Evolutionary conservation across 2,113 vertebrate genomes (phyloP).

Genomic region (Sterna hirundo): DNA sequence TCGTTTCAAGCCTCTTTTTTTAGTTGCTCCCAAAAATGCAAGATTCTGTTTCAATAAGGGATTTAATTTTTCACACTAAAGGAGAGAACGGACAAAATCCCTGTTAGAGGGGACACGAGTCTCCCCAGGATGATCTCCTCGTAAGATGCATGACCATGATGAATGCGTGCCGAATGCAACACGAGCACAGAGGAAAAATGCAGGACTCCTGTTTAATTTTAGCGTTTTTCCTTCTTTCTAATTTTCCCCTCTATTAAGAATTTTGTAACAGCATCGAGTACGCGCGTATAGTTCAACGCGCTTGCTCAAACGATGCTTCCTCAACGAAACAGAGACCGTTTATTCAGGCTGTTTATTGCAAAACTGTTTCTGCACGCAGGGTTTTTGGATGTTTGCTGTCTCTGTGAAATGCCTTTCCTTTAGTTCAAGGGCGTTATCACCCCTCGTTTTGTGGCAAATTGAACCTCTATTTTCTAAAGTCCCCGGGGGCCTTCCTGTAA

Average conservation of each 20-base stretch:
- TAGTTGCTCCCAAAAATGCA: not conserved
- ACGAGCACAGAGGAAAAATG: not conserved
- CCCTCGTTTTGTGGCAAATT: not conserved
- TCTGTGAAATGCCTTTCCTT: not conserved
- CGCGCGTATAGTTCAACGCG: not conserved
- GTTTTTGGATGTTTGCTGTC: not conserved
- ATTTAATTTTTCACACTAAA: not conserved
- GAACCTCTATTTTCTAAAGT: not conserved
- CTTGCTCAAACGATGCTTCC: not conserved
- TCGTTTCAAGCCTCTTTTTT: not conserved
- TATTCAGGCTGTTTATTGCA: not conserved
- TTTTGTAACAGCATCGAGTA: not conserved
- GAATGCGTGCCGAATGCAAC: not conserved
- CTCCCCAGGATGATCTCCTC: not conserved
- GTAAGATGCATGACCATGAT: not conserved
- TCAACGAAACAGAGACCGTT: not conserved
- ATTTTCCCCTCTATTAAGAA: not conserved
- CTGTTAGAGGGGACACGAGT: not conserved
- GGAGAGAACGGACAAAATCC: not conserved
- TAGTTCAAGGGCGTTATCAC: not conserved
- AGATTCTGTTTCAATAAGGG: not conserved
- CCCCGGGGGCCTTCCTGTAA: not conserved
- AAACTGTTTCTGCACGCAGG: not conserved
- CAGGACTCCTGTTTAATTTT: not conserved
- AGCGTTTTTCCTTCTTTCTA: not conserved